Evolutionary conservation across 2,113 vertebrate species (phyloP).

Genomic region (Pungitius pungitius): DNA sequence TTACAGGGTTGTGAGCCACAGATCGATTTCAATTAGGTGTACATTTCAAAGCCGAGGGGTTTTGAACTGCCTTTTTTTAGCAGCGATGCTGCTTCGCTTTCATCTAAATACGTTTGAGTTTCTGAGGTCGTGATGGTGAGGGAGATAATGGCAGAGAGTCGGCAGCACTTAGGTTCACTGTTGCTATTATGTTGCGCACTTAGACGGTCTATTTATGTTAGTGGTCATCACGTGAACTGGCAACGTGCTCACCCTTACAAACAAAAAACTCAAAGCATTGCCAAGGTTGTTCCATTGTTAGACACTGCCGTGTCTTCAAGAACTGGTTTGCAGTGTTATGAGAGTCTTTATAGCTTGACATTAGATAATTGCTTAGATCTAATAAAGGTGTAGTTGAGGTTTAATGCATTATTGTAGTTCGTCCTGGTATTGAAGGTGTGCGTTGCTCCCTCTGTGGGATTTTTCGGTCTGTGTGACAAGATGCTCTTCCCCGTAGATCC

Average conservation of each 20-base stretch:
- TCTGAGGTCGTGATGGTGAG: background rate
- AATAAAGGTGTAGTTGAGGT: background rate
- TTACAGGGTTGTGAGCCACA: slow-evolving; percentile 34
- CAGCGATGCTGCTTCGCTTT: slow-evolving; percentile 25
- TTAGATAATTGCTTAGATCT: slow-evolving; percentile 20
- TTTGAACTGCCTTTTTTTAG: slow-evolving; percentile 32
- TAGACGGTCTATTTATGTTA: background rate
- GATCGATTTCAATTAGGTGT: slow-evolving; percentile 63
- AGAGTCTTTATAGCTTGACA: slow-evolving; percentile 15
- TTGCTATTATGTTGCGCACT: slow-evolving; percentile 5
- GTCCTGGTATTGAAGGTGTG: slow-evolving; percentile 1
- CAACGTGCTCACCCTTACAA: background rate
- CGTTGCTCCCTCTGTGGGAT: background rate
- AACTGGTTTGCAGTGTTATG: slow-evolving; percentile 5
- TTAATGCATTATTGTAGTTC: background rate
- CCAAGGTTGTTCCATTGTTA: background rate
- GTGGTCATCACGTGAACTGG: background rate
- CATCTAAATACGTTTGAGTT: slow-evolving; percentile 32
- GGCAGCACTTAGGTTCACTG: background rate
- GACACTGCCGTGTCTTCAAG: background rate
- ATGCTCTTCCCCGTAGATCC: slow-evolving; percentile 9
- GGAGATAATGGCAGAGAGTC: background rate
- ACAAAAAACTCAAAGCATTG: background rate
- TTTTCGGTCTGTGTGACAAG: background rate
- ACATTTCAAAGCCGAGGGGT: slow-evolving; percentile 46